Evolutionary conservation across 1,140 invertebrate genomes (phyloP).

Genomic region (Trichogramma pretiosum): DNA sequence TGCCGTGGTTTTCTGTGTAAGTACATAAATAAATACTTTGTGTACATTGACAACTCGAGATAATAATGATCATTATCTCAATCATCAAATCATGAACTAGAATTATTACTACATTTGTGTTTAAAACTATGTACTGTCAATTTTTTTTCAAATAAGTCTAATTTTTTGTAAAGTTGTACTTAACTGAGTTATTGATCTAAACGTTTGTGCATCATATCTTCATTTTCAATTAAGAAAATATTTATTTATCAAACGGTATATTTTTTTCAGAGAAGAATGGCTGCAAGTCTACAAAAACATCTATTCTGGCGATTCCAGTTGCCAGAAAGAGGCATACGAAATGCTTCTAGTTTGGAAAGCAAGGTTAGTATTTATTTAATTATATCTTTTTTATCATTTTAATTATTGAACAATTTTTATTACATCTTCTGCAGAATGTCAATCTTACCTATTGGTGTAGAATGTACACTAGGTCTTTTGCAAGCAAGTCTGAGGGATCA

Average conservation of each 20-base stretch:
- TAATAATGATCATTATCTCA: neutral
- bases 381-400: neutral
- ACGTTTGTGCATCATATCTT: neutral
- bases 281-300: conserved; percentile 47
- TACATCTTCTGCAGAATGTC: conserved; percentile 40
- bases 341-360: conserved; percentile 53
- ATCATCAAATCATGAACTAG: neutral
- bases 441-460: conserved; percentile 57
- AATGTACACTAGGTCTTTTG: conserved; percentile 56
- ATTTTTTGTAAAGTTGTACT: neutral
- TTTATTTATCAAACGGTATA: conserved; percentile 6
- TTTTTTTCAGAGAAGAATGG: conserved; percentile 49
- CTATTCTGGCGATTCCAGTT: conserved; percentile 39
- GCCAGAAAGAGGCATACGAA: conserved; percentile 45
- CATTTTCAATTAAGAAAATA: neutral
- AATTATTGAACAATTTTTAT: neutral
- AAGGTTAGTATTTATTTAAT: conserved; percentile 26
- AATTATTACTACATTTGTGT: neutral
- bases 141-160: neutral
- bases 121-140: too few relatives aligned
- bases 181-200: neutral
- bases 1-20: conserved; percentile 38
- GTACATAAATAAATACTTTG: conserved; percentile 12
- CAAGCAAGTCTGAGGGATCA: conserved; percentile 48
- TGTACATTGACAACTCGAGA: neutral